Conservation (phyloP, 2,888 invertebrate species). For the Apantesis nais region DNA sequence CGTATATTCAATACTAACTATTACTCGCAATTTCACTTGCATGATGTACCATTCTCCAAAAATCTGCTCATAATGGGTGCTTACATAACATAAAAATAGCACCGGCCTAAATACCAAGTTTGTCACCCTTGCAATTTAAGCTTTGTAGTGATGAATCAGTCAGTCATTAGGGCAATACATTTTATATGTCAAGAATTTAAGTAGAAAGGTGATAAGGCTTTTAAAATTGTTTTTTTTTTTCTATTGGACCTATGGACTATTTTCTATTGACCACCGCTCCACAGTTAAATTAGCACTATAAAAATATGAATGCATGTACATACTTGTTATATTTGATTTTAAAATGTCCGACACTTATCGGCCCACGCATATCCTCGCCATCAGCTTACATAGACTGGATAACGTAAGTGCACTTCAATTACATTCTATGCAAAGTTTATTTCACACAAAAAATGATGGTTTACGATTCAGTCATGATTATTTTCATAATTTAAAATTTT, state of each 20-base stretch:
- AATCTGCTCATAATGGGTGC: no score
- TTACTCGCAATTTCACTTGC: no score
- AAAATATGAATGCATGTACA: neutral
- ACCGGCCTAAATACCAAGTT: no score
- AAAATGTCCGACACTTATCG: neutral
- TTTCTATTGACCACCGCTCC: neutral
- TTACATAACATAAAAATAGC: no score
- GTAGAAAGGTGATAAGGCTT: neutral
- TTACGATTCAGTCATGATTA: neutral
- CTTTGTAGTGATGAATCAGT: no score
- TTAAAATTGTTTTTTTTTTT: neutral
- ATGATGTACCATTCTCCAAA: no score
- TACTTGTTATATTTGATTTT: neutral
- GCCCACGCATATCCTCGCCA: neutral
- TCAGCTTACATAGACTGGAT: neutral
- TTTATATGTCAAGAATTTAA: no score
- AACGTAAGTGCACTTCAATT: neutral
- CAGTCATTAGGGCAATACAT: no score
- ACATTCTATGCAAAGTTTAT: neutral
- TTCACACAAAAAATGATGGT: neutral
- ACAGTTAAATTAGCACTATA: neutral
- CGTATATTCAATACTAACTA: no score
- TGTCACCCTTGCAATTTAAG: no score
- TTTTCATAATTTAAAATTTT: neutral
- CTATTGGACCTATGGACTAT: neutral